Evolutionary conservation across 2,888 invertebrate species (phyloP).

Genomic region (Cepaea hortensis): DNA sequence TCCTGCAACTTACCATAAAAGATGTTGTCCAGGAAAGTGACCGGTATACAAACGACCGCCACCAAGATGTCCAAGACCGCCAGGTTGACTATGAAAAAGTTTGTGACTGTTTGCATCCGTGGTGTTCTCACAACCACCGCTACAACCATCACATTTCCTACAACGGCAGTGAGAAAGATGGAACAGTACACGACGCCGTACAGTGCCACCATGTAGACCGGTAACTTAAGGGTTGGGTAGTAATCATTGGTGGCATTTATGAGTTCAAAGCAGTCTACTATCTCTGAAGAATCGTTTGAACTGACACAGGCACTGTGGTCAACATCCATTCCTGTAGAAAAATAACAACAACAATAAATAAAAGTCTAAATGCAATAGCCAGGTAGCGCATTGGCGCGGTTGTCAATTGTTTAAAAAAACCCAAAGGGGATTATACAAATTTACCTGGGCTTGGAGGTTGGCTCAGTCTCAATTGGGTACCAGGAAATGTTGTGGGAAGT

Average conservation of each 20-base stretch:
- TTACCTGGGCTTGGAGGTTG: too few species aligned
- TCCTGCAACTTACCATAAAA: slow-evolving; percentile 59
- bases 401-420: too few species aligned
- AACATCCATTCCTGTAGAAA: neutral
- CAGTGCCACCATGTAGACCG: slow-evolving; percentile 63
- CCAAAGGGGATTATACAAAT: too few species aligned
- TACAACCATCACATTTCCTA: slow-evolving; percentile 75
- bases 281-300: neutral
- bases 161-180: slow-evolving; percentile 73
- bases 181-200: slow-evolving; percentile 72
- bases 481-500: too few species aligned
- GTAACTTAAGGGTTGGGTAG: slow-evolving; percentile 59
- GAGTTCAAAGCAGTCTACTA: neutral
- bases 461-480: too few species aligned
- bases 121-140: slow-evolving; percentile 71
- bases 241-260: neutral
- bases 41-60: slow-evolving; percentile 66
- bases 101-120: slow-evolving; percentile 75
- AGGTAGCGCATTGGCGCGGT: neutral
- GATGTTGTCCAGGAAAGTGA: slow-evolving; percentile 65
- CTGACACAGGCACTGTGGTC: neutral
- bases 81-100: slow-evolving; percentile 71
- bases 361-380: neutral
- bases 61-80: slow-evolving; percentile 69
- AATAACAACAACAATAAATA: neutral